phyloP scores from a whole-genome alignment of 2,888 invertebrate genomes.

The Andricus quercusramuli region DNA sequence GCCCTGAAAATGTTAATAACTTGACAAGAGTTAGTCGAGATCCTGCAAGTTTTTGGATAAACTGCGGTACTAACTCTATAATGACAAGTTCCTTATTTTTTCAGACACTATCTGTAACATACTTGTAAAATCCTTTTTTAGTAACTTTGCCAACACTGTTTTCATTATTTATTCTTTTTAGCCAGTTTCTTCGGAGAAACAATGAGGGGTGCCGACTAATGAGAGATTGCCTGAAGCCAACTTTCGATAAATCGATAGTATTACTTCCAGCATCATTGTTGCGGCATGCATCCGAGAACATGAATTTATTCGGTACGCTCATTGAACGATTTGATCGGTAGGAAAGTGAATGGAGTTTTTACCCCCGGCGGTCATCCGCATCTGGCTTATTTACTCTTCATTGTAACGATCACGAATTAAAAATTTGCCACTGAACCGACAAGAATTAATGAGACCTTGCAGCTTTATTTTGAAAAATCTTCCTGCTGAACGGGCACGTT shows the following conservation, averaged over 20 bases:
- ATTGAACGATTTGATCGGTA: slow-evolving; percentile 55
- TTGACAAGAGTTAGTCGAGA: no score
- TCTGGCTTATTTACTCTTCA: slow-evolving; percentile 47
- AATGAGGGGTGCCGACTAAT: slow-evolving; percentile 43
- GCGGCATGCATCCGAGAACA: slow-evolving; percentile 19
- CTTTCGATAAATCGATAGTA: slow-evolving; percentile 63
- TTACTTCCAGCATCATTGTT: slow-evolving; percentile 61
- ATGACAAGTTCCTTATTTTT: no score
- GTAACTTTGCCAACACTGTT: no score
- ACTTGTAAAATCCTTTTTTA: no score
- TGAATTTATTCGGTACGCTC: slow-evolving; percentile 41
- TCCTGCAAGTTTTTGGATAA: no score
- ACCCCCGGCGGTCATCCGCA: slow-evolving; percentile 53
- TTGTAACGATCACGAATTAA: slow-evolving; percentile 7
- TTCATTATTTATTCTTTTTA: not conserved
- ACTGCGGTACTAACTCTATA: no score
- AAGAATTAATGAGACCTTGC: not conserved
- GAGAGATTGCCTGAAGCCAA: slow-evolving; percentile 53
- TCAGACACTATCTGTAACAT: no score
- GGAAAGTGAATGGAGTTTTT: slow-evolving; percentile 46
- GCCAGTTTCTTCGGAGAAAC: not conserved
- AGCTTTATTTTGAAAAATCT: not conserved
- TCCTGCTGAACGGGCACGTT: no score
- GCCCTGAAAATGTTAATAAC: no score
- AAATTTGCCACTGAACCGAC: slow-evolving; percentile 18